Percentiles rank a stretch among this genome's conserved stretches.
phyloP scores from a whole-genome alignment of 1,140 invertebrate species.

The Drosophila littoralis region DNA sequence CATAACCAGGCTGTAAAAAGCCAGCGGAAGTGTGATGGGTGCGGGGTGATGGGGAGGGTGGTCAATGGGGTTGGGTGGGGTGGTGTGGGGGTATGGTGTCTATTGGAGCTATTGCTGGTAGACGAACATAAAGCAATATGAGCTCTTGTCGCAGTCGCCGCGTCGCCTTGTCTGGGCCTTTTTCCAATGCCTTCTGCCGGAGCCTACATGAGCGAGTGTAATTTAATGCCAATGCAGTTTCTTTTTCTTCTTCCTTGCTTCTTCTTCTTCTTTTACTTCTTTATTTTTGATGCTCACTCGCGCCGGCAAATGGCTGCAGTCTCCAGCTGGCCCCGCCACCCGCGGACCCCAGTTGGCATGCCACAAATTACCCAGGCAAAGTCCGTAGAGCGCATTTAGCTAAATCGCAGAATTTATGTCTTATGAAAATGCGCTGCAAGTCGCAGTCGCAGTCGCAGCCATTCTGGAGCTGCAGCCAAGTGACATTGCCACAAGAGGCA shows the following conservation, averaged over 20 bases:
- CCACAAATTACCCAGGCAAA: slow-evolving; percentile 75
- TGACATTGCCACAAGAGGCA: slow-evolving; percentile 59
- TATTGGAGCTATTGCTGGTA: not conserved
- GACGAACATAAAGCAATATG: slow-evolving; percentile 60
- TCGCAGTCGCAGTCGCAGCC: not conserved
- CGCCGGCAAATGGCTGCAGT: not conserved
- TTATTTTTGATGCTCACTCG: not conserved
- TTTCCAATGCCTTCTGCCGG: slow-evolving; percentile 10
- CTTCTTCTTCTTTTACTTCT: not conserved
- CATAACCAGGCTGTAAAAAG: slow-evolving; percentile 39
- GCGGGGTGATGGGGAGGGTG: too few species aligned
- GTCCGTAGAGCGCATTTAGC: slow-evolving; percentile 76
- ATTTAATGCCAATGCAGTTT: slow-evolving; percentile 78
- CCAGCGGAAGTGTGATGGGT: not conserved
- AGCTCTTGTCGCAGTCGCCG: slow-evolving; percentile 60
- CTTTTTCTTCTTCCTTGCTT: slow-evolving; percentile 5
- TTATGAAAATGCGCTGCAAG: slow-evolving; percentile 69
- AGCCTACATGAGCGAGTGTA: slow-evolving; percentile 50
- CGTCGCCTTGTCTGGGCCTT: slow-evolving; percentile 55
- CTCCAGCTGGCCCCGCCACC: slow-evolving; percentile 4
- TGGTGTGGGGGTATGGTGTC: not conserved
- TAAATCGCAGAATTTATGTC: slow-evolving; percentile 80
- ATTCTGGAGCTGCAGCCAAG: slow-evolving; percentile 31
- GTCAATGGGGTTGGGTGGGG: too few species aligned
- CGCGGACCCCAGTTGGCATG: slow-evolving; percentile 25